Evolutionary conservation across 1,140 invertebrate genomes (phyloP).

Genomic region (Andrena cerasifolii): DNA sequence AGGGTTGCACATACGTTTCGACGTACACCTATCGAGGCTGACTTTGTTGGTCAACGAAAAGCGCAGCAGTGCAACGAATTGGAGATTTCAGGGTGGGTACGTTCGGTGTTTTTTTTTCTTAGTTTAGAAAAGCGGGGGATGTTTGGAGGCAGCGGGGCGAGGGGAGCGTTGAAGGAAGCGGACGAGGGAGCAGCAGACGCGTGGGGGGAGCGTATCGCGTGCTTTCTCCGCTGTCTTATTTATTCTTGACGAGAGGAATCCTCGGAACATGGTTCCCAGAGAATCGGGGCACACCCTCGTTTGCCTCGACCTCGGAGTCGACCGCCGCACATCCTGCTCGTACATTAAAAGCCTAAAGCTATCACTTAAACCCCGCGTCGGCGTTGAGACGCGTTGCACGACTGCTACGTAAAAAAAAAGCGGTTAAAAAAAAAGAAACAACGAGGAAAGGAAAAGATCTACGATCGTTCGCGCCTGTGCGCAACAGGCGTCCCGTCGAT

Average conservation of each 20-base stretch:
- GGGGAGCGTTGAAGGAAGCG: neutral
- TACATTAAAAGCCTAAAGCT: constrained; percentile 29
- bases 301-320: constrained; percentile 27
- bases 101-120: no score
- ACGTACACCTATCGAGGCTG: neutral
- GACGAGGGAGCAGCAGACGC: neutral
- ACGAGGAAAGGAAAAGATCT: neutral
- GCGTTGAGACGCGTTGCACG: constrained; percentile 29
- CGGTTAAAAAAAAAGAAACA: neutral
- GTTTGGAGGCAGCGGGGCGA: no score
- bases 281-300: constrained; percentile 45
- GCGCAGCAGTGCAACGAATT: no score
- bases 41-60: no score
- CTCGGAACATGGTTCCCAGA: constrained; percentile 24
- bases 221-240: no score
- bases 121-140: neutral
- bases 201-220: no score
- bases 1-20: neutral
- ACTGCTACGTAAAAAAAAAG: constrained; percentile 49
- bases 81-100: no score
- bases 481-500: neutral
- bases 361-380: constrained; percentile 46
- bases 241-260: no score
- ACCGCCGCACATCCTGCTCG: constrained; percentile 22
- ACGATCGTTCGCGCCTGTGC: constrained; percentile 4